Evolutionary conservation across 2,888 invertebrate genomes (phyloP), one percentile per base, ranked within the genome.

Genomic region (Pristionchus japonicus): DNA sequence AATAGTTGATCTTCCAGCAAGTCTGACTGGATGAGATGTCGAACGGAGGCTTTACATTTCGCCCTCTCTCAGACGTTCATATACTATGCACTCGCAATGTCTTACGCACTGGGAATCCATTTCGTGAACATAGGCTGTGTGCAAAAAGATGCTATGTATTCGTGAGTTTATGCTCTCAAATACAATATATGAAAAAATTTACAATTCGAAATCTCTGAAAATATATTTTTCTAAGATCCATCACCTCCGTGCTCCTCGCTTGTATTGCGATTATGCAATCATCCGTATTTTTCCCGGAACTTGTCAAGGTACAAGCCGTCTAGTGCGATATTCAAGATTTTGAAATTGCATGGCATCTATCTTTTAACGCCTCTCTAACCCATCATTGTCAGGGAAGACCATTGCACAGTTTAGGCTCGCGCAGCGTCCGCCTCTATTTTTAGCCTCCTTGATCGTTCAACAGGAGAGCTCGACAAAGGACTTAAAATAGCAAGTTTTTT

Each of bases 401-500:
- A n/a, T n/a, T n/a, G n/a, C n/a, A n/a, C n/a, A n/a, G n/a, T n/a
- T n/a, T n/a, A 86, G 86, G 86, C 86, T 13, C 67, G 86, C 23
- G 90, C 93, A 34, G 93, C 95, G 4, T 94, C 95, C 23, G 95
- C 94, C 7, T 91, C 94, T 70, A 93, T 95, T 64, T 95, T 95
- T 89, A 93, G 92, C 84, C 92, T 94, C 37, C 91, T 95, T 85
- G 93, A 93, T 85, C 95, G 95, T 31, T 89, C 89, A 40, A 95
- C 95, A 4, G 95, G 95, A 89, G 93, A 94, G 70, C 52, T 90
- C 47, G 89, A 88, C 40, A 88, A 87, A 27, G 93, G 93, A 57
- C 88, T 88, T 9, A 88, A 88, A 47, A 17, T 67, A 15, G 90
- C 83, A 1, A 77, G 80, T 40, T n/a, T n/a, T n/a, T n/a, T n/a